Conservation (phyloP, 2,888 invertebrate genomes). For the Polydrusus tereticollis region DNA sequence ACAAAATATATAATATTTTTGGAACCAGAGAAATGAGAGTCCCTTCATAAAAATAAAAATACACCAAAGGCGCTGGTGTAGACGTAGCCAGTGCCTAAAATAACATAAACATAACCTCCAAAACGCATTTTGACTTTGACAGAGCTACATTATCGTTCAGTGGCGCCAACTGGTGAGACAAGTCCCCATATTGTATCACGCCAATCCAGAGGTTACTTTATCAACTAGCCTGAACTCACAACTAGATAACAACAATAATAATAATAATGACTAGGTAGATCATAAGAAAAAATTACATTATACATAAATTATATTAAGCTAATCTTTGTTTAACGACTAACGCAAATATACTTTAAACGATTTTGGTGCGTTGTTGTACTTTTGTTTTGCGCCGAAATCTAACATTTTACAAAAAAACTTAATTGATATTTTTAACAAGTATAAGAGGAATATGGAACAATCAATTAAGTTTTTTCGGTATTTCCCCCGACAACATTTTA, state of each 20-base stretch:
- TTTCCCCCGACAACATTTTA: neutral
- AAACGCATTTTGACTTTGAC: no score
- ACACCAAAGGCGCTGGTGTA: no score
- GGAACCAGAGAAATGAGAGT: no score
- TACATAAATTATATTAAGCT: neutral
- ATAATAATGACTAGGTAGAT: conserved; percentile 21
- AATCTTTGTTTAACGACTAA: neutral
- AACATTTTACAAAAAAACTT: neutral
- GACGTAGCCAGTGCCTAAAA: no score
- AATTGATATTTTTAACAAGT: conserved; percentile 3
- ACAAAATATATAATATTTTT: no score
- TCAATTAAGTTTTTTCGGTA: neutral
- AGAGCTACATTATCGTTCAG: no score
- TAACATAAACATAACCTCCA: no score
- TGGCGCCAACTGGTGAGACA: no score
- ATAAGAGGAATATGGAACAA: no score
- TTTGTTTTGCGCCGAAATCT: neutral
- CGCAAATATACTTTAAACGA: neutral
- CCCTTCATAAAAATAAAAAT: no score
- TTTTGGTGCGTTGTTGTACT: neutral
- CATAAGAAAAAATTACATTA: conserved; percentile 14
- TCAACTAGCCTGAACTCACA: neutral
- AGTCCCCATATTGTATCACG: no score
- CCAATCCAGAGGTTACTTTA: no score
- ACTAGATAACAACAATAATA: neutral